Evolutionary conservation across 2,797 vertebrate genomes (phyloP).

Genomic region (Lindbergichthys nudifrons): DNA sequence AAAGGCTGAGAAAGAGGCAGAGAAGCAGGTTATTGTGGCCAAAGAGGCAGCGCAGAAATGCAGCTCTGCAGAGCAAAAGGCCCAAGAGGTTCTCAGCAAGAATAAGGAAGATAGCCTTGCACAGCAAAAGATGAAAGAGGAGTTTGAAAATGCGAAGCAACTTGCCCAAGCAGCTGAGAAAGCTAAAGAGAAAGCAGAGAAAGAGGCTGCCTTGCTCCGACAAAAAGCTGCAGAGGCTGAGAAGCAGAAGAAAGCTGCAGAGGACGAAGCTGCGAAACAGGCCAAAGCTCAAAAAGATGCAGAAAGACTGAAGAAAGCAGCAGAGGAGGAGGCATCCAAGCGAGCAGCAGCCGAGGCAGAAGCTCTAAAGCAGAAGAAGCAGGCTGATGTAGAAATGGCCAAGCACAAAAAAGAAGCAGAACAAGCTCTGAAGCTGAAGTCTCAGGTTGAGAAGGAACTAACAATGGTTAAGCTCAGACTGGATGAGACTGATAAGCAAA

Average conservation of each 20-base stretch:
- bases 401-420: constrained; percentile 94
- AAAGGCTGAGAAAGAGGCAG: constrained; percentile 89
- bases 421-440: constrained; percentile 92
- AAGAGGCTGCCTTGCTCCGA: constrained; percentile 87
- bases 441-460: constrained; percentile 93
- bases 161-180: constrained; percentile 89
- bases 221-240: constrained; percentile 93
- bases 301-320: constrained; percentile 91
- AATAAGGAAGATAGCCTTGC: constrained; percentile 91
- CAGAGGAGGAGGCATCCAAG: constrained; percentile 89
- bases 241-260: constrained; percentile 88
- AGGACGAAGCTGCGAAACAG: constrained; percentile 89
- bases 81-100: constrained; percentile 88
- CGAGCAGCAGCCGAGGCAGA: constrained; percentile 90
- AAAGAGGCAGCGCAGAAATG: constrained; percentile 92
- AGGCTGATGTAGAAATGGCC: constrained; percentile 92
- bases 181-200: constrained; percentile 89
- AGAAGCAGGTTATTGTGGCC: constrained; percentile 90
- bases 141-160: constrained; percentile 88
- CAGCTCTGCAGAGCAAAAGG: constrained; percentile 89
- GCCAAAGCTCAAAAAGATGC: constrained; percentile 89
- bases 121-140: constrained; percentile 88
- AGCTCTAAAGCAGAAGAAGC: constrained; percentile 90
- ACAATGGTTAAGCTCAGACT: constrained; percentile 88
- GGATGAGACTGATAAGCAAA: constrained; percentile 94